Evolutionary conservation across 2,888 invertebrate species (phyloP), one percentile per base, ranked within the genome.

Genomic region (Drosophila nr. medialis): DNA sequence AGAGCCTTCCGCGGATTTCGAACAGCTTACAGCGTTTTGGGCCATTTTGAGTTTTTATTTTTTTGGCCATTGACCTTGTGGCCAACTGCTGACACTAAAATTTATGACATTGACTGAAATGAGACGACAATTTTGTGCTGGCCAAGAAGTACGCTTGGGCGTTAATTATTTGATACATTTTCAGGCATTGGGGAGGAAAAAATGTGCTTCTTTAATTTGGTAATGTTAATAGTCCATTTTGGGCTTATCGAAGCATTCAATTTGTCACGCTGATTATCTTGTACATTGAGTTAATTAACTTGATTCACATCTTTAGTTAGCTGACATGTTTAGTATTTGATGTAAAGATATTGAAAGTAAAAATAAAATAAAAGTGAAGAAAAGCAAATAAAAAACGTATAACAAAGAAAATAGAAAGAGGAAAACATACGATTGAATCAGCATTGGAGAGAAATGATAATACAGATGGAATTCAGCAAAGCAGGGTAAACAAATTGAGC

Each of bases 1-100:
- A 75, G 79, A 84, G 81, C 72, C 72, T 70, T 72, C 64, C 87
- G 84, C 89, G 89, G 70, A 74, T 89, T 86, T 74, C 59, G 24
- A 56, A 36, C 66, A 70, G 87, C 84, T 86, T 78, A 81, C 48
- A 34, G 62, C 49, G 51, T 21, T 27, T 53, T 32, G 48, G 55
- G 38, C 58, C 40, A 58, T 66, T 73, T 70, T 70, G 0, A 32
- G 10, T 10, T 10, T 51, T 21, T 49, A n/a, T 64, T 54, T 34
- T 54, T 54, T 58, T 60, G 83, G 84, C 75, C 84, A 73, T 73
- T 89, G 84, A 85, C 85, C 89, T 72, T 72, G 62, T 38, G 10
- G 2, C 36, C 54, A 50, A 61, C 60, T 32, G 36, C 48, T 40
- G 64, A 40, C 67, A 50, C 40, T 49, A 38, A 66, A 75, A 66